A percentile compares a stretch with the other conserved stretches of the same genome.
phyloP scores from a whole-genome alignment of 2,888 invertebrate genomes.

The Zele albiditarsus region DNA sequence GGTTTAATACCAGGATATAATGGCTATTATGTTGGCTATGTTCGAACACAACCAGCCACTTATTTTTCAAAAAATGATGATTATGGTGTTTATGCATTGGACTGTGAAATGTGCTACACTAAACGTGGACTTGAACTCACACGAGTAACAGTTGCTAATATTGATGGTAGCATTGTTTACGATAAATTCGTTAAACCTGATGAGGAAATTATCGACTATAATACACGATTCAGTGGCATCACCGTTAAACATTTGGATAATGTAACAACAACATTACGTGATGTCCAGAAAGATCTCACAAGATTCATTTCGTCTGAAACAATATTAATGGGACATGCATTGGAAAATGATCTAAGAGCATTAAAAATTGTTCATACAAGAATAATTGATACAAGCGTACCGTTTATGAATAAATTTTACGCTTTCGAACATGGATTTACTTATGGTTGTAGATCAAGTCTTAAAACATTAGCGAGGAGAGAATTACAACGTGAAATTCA shows the following conservation, averaged over 20 bases:
- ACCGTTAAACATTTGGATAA: slow-evolving; percentile 78
- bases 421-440: slow-evolving; percentile 77
- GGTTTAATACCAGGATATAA: slow-evolving; percentile 82
- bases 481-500: slow-evolving; percentile 89
- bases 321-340: slow-evolving; percentile 94
- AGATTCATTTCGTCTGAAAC: slow-evolving; percentile 87
- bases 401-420: slow-evolving; percentile 84
- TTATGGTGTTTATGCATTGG: slow-evolving; percentile 84
- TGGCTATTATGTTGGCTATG: slow-evolving; percentile 82
- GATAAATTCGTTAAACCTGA: slow-evolving; percentile 90
- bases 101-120: slow-evolving; percentile 98
- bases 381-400: slow-evolving; percentile 91
- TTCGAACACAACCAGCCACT: slow-evolving; percentile 74
- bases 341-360: slow-evolving; percentile 94
- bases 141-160: slow-evolving; percentile 87
- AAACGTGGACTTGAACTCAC: slow-evolving; percentile 89
- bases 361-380: slow-evolving; percentile 87
- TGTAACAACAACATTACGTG: slow-evolving; percentile 79
- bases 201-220: slow-evolving; percentile 90
- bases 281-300: slow-evolving; percentile 91
- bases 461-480: slow-evolving; percentile 84
- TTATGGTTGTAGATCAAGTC: slow-evolving; percentile 82
- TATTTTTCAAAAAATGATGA: slow-evolving; percentile 74
- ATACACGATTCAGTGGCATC: slow-evolving; percentile 96
- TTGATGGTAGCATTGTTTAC: slow-evolving; percentile 84